Percentiles rank a stretch among this genome's conserved stretches.
Evolutionary conservation across 2,797 vertebrate species (phyloP).

Genomic region (Gallinago nigripennis): DNA sequence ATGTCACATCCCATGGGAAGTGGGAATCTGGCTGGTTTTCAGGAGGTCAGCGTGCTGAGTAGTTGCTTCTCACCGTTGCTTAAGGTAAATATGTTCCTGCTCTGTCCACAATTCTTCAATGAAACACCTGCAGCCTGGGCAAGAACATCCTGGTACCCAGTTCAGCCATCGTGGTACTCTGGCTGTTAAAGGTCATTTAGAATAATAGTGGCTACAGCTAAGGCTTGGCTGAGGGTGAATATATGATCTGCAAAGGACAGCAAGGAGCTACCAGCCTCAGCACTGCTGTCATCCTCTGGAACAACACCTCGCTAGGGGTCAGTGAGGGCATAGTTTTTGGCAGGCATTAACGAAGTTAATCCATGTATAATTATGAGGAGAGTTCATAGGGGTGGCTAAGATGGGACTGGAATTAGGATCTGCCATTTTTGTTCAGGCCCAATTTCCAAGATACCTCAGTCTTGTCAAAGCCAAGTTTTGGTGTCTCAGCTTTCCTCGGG

Average conservation of each 20-base stretch:
- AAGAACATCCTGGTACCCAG: background rate
- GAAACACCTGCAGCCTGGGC: background rate
- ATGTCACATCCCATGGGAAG: background rate
- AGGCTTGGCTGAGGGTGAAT: background rate
- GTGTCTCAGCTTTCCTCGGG: background rate
- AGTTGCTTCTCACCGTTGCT: background rate
- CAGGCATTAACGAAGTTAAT: background rate
- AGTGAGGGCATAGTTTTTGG: background rate
- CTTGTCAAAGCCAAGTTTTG: background rate
- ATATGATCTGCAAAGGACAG: background rate
- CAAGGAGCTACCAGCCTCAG: background rate
- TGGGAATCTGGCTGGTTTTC: background rate
- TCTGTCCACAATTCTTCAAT: background rate
- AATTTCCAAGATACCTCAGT: background rate
- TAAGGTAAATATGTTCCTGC: background rate
- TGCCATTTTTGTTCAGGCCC: background rate
- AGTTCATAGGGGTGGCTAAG: background rate
- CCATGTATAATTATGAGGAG: background rate
- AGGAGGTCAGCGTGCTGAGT: fast-evolving
- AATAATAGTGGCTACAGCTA: background rate
- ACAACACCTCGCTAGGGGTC: background rate
- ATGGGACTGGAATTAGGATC: background rate
- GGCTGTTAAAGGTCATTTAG: background rate
- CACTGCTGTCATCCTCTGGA: background rate
- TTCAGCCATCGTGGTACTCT: background rate